Evolutionary conservation across 2,113 vertebrate species (phyloP).

Genomic region (Crocuta crocuta): DNA sequence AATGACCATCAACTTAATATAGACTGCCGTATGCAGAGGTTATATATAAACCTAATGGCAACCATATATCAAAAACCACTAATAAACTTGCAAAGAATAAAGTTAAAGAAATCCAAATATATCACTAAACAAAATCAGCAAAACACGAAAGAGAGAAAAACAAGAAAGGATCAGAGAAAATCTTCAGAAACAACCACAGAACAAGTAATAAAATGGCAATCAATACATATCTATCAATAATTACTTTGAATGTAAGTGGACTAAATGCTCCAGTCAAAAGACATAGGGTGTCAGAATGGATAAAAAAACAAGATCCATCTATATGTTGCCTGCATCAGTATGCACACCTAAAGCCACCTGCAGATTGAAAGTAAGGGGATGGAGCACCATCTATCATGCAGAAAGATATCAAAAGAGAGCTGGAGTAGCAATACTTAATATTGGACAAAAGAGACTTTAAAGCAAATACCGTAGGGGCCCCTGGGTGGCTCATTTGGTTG

Average conservation of each 20-base stretch:
- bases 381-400: not conserved
- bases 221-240: not conserved
- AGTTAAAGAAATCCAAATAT: not conserved
- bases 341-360: not conserved
- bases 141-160: not conserved
- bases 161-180: not conserved
- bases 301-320: not conserved
- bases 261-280: not conserved
- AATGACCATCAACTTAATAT: not conserved
- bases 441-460: not conserved
- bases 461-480: not conserved
- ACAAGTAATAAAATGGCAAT: not conserved
- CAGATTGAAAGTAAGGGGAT: not conserved
- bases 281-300: not conserved
- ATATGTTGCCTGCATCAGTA: not conserved
- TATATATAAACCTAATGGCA: not conserved
- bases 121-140: not conserved
- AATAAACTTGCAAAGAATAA: not conserved
- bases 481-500: no score
- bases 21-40: not conserved
- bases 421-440: not conserved
- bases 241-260: not conserved
- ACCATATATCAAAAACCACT: not conserved
- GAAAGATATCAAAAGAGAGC: not conserved
- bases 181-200: not conserved